Evolutionary conservation across 2,113 vertebrate species (phyloP).

Genomic region (Mobula birostris): DNA sequence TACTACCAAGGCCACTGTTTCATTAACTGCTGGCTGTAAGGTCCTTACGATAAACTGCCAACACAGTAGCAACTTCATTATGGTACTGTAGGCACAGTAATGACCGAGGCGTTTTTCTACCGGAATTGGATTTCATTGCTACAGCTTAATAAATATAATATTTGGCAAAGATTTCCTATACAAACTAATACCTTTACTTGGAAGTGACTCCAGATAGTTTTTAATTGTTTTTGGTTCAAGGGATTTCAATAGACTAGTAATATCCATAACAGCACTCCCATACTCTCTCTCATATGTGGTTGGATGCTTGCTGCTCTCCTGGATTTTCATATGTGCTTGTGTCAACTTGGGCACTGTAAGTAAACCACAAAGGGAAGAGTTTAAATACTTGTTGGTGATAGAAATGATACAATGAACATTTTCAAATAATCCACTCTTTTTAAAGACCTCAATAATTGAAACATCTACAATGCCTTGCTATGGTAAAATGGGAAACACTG

Average conservation of each 20-base stretch:
- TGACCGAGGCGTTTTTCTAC: not conserved
- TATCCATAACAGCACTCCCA: slow-evolving; percentile 49
- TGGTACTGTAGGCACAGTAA: not conserved
- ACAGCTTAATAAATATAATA: not conserved
- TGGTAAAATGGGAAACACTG: no score
- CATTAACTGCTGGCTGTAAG: not conserved
- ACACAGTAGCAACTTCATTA: not conserved
- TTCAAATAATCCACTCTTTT: not conserved
- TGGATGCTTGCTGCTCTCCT: slow-evolving; percentile 49
- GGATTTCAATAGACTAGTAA: slow-evolving; percentile 49
- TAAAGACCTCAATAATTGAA: not conserved
- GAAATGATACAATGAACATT: not conserved
- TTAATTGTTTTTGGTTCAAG: slow-evolving; percentile 52
- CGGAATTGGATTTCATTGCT: not conserved
- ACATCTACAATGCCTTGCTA: no score
- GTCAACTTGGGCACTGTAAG: slow-evolving; percentile 57
- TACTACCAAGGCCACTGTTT: not conserved
- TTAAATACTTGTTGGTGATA: not conserved
- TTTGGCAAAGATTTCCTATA: not conserved
- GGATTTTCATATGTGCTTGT: slow-evolving; percentile 50
- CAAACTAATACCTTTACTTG: slow-evolving; percentile 50
- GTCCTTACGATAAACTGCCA: not conserved
- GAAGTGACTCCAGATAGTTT: slow-evolving; percentile 48
- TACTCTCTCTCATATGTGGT: slow-evolving; percentile 59
- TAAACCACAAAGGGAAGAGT: not conserved